Evolutionary conservation across 2,113 vertebrate genomes (phyloP).

Genomic region (Sprattus sprattus): DNA sequence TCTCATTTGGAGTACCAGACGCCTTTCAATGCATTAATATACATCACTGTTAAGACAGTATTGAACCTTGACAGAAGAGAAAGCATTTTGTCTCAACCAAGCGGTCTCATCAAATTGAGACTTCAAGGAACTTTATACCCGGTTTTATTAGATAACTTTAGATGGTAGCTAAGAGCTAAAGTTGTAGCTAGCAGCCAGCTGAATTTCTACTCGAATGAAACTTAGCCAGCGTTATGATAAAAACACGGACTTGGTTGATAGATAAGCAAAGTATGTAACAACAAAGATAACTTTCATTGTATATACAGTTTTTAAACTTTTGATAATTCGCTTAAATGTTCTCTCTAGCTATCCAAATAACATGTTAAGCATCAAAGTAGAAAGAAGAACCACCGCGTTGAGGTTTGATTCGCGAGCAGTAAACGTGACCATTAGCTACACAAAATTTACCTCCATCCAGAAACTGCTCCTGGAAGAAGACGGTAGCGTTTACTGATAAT

Average conservation of each 20-base stretch:
- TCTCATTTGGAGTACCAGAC: background rate
- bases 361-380: too few species aligned
- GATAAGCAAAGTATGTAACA: background rate
- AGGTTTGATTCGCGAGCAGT: background rate
- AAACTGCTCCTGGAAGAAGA: conserved; percentile 49
- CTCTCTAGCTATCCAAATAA: too few species aligned
- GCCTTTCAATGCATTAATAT: background rate
- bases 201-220: too few species aligned
- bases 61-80: too few species aligned
- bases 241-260: background rate
- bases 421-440: background rate
- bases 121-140: too few species aligned
- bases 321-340: background rate
- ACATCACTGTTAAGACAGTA: too few species aligned
- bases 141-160: too few species aligned
- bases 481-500: conserved; percentile 34
- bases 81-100: too few species aligned
- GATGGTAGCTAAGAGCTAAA: too few species aligned
- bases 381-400: background rate
- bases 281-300: background rate
- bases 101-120: too few species aligned
- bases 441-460: conserved; percentile 41
- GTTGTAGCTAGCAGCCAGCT: too few species aligned
- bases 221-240: background rate
- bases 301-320: background rate